Evolutionary conservation across 2,797 vertebrate species (phyloP).

Genomic region (Micromesistius poutassou): DNA sequence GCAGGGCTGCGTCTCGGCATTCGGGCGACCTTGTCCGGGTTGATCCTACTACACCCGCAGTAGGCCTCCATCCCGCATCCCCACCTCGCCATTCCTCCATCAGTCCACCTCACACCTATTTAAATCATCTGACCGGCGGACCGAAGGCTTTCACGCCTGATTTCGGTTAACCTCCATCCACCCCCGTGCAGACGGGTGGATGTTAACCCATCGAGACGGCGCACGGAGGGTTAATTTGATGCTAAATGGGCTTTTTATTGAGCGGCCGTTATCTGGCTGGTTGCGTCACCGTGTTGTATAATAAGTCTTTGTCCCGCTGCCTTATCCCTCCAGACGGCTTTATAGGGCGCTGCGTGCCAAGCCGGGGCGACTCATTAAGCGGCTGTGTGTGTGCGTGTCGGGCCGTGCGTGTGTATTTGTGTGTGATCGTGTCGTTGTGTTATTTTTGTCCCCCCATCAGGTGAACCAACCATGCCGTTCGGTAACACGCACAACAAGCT

Average conservation of each 20-base stretch:
- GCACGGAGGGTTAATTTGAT: not conserved
- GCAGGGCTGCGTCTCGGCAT: conserved; percentile 6
- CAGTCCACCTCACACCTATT: not conserved
- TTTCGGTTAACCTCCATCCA: not conserved
- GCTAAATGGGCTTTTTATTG: no score
- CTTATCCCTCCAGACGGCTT: not conserved
- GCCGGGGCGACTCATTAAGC: not conserved
- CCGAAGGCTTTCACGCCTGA: not conserved
- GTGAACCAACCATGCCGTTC: conserved; percentile 84
- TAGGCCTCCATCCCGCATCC: not conserved
- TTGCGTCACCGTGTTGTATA: conserved; percentile 44
- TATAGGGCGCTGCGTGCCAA: not conserved
- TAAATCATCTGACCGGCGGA: not conserved
- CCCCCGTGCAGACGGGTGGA: not conserved
- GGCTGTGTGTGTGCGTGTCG: not conserved
- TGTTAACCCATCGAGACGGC: not conserved
- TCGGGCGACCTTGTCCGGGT: conserved; percentile 39
- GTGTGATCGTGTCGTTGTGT: not conserved
- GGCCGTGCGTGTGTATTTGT: conserved; percentile 5
- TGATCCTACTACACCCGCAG: conserved; percentile 1
- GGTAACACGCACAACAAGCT: conserved; percentile 89
- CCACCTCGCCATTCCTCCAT: not conserved
- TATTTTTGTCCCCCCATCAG: conserved; percentile 34
- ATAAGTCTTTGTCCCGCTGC: conserved; percentile 25
- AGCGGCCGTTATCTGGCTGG: conserved; percentile 4